These are phyloP conservation scores for Ypsolopha scabrella DNA, from an alignment of 2,888 invertebrate species.

Conservation along the genomic window DNA sequence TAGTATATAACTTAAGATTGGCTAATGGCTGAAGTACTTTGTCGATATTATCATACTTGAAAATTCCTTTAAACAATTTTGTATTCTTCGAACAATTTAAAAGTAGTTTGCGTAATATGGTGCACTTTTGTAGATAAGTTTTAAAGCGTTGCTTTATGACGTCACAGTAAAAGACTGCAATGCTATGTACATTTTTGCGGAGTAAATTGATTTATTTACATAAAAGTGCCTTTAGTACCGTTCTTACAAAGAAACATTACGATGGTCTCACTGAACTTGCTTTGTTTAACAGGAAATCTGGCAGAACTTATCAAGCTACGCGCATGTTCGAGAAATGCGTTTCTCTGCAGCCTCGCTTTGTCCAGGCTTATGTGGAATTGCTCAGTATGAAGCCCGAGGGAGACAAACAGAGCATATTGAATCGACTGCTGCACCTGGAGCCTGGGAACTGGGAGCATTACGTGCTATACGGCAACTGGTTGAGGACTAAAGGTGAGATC, in stretches of 20 bases:
- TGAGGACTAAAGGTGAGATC: slow-evolving; percentile 72
- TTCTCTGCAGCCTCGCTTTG: slow-evolving; percentile 74
- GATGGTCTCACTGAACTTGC: not conserved
- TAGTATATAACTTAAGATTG: too few relatives aligned
- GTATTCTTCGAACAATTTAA: not conserved
- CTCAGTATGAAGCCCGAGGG: slow-evolving; percentile 69
- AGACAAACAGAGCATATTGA: slow-evolving; percentile 69
- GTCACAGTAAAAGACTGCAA: too few relatives aligned
- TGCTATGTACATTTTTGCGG: too few relatives aligned
- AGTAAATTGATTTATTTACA: too few relatives aligned
- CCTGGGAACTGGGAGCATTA: slow-evolving; percentile 78
- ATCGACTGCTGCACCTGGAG: slow-evolving; percentile 73
- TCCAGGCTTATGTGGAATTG: slow-evolving; percentile 77
- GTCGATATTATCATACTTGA: not conserved
- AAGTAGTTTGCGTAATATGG: slow-evolving; percentile 3
- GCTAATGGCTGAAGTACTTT: too few relatives aligned
- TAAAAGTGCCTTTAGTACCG: not conserved
- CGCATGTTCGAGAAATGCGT: slow-evolving; percentile 77
- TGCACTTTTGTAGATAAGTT: not conserved
- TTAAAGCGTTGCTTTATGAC: too few relatives aligned
- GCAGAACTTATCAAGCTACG: slow-evolving; percentile 73
- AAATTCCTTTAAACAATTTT: not conserved
- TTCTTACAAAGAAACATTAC: too few relatives aligned
- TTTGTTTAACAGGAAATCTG: slow-evolving; percentile 69
- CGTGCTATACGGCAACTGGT: slow-evolving; percentile 80